phyloP scores from a whole-genome alignment of 2,113 vertebrate species.

The Chauna torquata region DNA sequence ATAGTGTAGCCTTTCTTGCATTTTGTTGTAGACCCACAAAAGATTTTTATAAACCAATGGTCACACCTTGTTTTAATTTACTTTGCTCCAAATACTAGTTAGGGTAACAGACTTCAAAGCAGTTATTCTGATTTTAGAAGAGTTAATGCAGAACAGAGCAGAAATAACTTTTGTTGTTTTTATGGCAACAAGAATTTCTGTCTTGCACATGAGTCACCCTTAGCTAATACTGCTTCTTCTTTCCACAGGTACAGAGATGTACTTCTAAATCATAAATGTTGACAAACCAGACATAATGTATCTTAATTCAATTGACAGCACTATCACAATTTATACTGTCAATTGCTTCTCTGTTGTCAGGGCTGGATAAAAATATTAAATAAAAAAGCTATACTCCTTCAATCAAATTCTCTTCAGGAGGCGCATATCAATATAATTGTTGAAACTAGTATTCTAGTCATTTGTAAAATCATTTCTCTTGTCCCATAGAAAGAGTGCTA shows the following conservation, averaged over 20 bases:
- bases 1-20: background rate
- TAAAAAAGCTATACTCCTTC: slow-evolving; percentile 19
- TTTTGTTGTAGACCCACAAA: background rate
- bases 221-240: background rate
- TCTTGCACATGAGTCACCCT: background rate
- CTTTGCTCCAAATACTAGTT: background rate
- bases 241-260: background rate
- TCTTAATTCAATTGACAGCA: slow-evolving; percentile 9
- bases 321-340: background rate
- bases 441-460: background rate
- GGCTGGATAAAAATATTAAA: slow-evolving; percentile 26
- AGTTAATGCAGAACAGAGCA: background rate
- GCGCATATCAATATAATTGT: background rate
- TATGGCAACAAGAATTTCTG: background rate
- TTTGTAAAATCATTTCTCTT: slow-evolving; percentile 27
- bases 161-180: background rate
- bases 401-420: background rate
- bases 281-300: background rate
- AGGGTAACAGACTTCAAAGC: background rate
- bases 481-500: background rate
- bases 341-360: slow-evolving; percentile 2
- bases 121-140: background rate
- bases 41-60: background rate
- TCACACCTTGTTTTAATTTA: background rate
- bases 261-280: slow-evolving; percentile 12